Conservation (phyloP, 2,888 invertebrate genomes). For the Chelonus formosanus region DNA sequence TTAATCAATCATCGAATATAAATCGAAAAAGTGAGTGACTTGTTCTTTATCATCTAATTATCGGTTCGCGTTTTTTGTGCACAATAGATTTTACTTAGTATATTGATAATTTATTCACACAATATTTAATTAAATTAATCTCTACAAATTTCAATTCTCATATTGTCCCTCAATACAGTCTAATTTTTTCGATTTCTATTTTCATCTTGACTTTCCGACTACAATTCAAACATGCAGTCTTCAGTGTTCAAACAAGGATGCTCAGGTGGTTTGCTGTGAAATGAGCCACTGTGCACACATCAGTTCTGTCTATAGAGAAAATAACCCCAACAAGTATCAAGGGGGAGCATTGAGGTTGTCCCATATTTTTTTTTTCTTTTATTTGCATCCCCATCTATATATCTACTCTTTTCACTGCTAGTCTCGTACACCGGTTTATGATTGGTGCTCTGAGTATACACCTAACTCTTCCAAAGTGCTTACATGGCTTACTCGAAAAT, state of each 20-base stretch:
- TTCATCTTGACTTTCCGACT: conserved; percentile 8
- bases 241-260: conserved; percentile 49
- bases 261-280: conserved; percentile 53
- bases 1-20: no score
- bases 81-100: no score
- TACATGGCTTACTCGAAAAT: conserved; percentile 43
- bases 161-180: no score
- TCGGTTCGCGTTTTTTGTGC: no score
- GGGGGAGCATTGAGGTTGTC: conserved; percentile 11
- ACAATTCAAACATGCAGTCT: conserved; percentile 28
- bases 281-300: conserved; percentile 56
- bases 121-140: no score
- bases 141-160: neutral
- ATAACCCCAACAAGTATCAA: conserved; percentile 35
- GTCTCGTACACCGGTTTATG: conserved; percentile 35
- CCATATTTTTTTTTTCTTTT: conserved; percentile 33
- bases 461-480: conserved; percentile 44
- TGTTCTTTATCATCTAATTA: no score
- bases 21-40: no score
- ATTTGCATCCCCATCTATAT: conserved; percentile 26
- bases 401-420: conserved; percentile 1
- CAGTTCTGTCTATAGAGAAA: conserved; percentile 42
- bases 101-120: neutral
- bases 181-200: no score
- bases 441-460: conserved; percentile 35